Percentiles rank a stretch among this genome's conserved stretches.
These are phyloP conservation scores for Epizoanthus stellaris DNA, from an alignment of 92 coral and sea anemone genomes.

Conservation along the genomic window DNA sequence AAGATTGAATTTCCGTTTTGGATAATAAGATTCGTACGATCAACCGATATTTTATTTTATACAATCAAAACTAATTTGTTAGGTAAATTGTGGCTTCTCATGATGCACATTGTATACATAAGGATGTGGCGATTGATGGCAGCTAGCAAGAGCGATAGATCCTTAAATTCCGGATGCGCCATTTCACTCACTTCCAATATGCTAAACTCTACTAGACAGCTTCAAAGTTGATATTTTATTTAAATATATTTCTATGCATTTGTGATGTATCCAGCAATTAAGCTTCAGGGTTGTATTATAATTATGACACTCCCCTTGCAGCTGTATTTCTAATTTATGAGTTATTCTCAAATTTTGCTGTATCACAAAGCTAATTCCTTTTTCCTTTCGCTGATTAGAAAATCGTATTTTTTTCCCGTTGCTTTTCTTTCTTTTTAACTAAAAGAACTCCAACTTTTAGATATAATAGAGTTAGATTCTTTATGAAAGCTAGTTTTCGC, in stretches of 20 bases:
- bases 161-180: too few species aligned
- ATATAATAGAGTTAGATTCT: neutral
- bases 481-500: neutral
- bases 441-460: neutral
- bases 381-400: neutral
- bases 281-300: neutral
- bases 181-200: neutral
- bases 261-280: neutral
- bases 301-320: neutral
- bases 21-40: too few species aligned
- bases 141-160: too few species aligned
- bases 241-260: neutral
- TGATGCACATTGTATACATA: too few species aligned
- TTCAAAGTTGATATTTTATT: constrained; percentile 4
- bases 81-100: too few species aligned
- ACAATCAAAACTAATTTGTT: too few species aligned
- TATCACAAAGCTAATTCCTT: neutral
- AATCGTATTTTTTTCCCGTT: neutral
- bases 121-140: too few species aligned
- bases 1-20: too few species aligned
- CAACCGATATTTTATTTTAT: too few species aligned
- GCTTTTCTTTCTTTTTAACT: neutral
- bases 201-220: neutral
- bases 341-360: neutral
- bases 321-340: neutral